Conservation (phyloP, 2,113 vertebrate species). For the Tricholaema leucomelas region DNA sequence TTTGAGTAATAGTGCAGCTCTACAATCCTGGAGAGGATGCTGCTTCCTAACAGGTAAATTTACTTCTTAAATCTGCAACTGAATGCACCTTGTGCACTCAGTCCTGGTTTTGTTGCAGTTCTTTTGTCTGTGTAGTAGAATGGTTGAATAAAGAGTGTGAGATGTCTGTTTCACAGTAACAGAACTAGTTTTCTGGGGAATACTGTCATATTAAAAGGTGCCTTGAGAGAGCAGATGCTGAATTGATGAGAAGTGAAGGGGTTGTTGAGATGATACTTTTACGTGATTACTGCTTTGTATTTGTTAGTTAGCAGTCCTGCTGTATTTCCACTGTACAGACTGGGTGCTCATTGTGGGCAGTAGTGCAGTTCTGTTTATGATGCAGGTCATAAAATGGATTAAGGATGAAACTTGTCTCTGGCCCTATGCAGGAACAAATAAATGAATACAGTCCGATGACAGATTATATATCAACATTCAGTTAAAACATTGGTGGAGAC, state of each 20-base stretch:
- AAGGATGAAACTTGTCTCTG: not conserved
- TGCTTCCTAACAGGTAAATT: not conserved
- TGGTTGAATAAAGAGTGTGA: not conserved
- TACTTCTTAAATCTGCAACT: not conserved
- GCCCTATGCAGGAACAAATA: not conserved
- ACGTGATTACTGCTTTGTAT: not conserved
- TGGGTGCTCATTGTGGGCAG: not conserved
- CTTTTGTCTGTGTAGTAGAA: not conserved
- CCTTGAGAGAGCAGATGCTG: not conserved
- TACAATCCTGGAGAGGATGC: not conserved
- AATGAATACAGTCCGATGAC: not conserved
- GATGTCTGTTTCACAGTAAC: not conserved
- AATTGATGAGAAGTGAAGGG: not conserved
- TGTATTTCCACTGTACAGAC: not conserved
- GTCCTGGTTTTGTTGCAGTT: constrained; percentile 12
- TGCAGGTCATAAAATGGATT: not conserved
- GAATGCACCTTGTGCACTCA: not conserved
- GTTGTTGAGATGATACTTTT: not conserved
- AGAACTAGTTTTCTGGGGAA: not conserved
- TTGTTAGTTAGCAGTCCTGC: not conserved
- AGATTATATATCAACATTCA: not conserved
- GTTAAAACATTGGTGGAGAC: not conserved
- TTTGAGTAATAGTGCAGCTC: not conserved
- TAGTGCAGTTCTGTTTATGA: not conserved
- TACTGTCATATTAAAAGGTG: not conserved